phyloP scores from a whole-genome alignment of 2,888 invertebrate species.

The Nebria brevicollis region DNA sequence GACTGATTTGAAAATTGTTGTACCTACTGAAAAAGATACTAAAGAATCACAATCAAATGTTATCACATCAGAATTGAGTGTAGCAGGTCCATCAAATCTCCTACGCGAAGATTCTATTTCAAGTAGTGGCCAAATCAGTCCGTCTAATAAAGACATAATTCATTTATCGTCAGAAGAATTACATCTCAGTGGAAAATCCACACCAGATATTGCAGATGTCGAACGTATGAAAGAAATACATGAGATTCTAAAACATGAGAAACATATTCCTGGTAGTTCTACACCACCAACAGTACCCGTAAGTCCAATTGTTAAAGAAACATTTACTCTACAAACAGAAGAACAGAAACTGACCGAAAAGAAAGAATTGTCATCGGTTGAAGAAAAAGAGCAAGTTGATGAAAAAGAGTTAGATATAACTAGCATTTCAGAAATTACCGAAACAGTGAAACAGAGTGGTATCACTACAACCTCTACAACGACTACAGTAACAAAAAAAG shows the following conservation, averaged over 20 bases:
- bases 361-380: conserved; percentile 7
- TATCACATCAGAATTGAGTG: conserved; percentile 43
- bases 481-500: conserved; percentile 60
- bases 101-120: conserved; percentile 42
- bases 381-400: not conserved
- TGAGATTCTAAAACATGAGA: conserved; percentile 56
- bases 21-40: conserved; percentile 6
- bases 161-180: conserved; percentile 50
- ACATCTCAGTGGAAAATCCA: conserved; percentile 57
- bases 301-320: conserved; percentile 65
- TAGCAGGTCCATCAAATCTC: conserved; percentile 51
- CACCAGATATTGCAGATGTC: conserved; percentile 57
- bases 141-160: conserved; percentile 37
- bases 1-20: conserved; percentile 26
- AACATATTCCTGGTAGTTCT: conserved; percentile 63
- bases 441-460: conserved; percentile 14
- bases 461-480: conserved; percentile 43
- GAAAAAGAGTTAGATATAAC: conserved; percentile 41
- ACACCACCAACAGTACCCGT: conserved; percentile 78
- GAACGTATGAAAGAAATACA: conserved; percentile 56
- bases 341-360: conserved; percentile 28
- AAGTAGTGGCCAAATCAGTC: conserved; percentile 38
- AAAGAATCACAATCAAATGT: conserved; percentile 38
- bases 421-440: conserved; percentile 11
- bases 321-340: conserved; percentile 52